Evolutionary conservation across 2,797 vertebrate genomes (phyloP).

Genomic region (Lates japonicus): DNA sequence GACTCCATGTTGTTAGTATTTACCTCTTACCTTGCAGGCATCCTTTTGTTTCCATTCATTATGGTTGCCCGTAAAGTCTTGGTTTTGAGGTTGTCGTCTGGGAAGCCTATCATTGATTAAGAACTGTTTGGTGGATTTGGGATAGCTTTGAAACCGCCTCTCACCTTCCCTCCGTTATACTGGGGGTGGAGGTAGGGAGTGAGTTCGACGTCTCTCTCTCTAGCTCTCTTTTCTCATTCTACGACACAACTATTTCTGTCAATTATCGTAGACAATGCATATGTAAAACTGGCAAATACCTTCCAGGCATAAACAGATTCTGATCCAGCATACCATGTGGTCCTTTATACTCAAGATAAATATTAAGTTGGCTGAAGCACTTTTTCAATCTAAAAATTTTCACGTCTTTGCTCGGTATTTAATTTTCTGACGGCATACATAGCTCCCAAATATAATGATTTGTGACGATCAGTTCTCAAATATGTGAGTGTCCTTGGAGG

Average conservation of each 20-base stretch:
- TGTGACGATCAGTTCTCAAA: not conserved
- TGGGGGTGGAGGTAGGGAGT: not conserved
- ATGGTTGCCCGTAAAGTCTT: conserved; percentile 1
- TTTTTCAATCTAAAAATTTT: not conserved
- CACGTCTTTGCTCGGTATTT: conserved; percentile 11
- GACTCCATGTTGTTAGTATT: not conserved
- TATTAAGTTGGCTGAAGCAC: conserved; percentile 18
- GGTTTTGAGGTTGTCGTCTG: no score
- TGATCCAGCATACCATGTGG: not conserved
- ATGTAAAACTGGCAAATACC: not conserved
- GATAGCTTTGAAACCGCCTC: not conserved
- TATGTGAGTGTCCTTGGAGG: conserved; percentile 7
- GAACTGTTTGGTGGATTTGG: not conserved
- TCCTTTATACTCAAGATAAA: not conserved
- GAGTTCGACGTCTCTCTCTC: not conserved
- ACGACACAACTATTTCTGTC: not conserved
- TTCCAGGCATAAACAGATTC: not conserved
- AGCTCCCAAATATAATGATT: conserved; percentile 4
- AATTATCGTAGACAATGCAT: not conserved
- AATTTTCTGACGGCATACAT: conserved; percentile 19
- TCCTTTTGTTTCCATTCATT: conserved; percentile 15
- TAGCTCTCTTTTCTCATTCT: not conserved
- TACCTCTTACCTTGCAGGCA: conserved; percentile 23
- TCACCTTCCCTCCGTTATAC: not conserved
- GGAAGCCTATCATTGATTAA: no score